Base-by-base conservation (phyloP, 2,888 invertebrate genomes). In the Podotricha telesiphe region DNA sequence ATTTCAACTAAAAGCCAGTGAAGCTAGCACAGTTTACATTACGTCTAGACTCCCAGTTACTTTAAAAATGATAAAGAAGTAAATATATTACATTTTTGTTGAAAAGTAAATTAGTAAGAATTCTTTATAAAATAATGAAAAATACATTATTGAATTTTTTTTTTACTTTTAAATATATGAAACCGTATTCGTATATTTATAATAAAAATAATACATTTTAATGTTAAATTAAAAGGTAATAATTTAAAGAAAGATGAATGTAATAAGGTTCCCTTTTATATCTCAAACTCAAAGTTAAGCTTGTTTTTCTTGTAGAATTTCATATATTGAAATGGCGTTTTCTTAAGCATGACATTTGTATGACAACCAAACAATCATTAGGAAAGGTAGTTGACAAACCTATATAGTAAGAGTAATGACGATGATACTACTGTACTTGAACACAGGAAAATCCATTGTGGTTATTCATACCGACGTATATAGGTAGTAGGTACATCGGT, bases 361-460 rank as follows among this genome's bases (percentile, higher is more conserved):
- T 7, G 15, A 2, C 3, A 5, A 37, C 17, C 2, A 19, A 17
- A 56, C 2, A 15, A 19, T 10, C 17, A 37, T 45, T 61, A 10
- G 28, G 48, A 34, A 34, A 63, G 13, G 37, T 50, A 20, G 2
- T 51, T 22, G 15, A 2, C 20, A 34, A 40, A 2, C 8, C 2
- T 13, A n/a, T 45, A 45, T 34, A 62, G 6, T 17, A 68, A 20
- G n/a, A 40, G 55, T 51, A 40, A 63, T 13, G 20, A 51, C 42
- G 47, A 37, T 28, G 28, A 28, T 6, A 28, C 20, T 11, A 22
- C 62, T 62, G 8, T 15, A 62, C 17, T 48, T 56, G 45, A 53
- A 61, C 75, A 77, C 77, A 82, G 82, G 82, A 81, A 79, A 81
- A 78, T 56, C 68, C 53, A 45, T 69, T 72, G 70, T 59, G 71